Conservation (phyloP, 2,797 vertebrate species). For the Okamejei kenojei region DNA sequence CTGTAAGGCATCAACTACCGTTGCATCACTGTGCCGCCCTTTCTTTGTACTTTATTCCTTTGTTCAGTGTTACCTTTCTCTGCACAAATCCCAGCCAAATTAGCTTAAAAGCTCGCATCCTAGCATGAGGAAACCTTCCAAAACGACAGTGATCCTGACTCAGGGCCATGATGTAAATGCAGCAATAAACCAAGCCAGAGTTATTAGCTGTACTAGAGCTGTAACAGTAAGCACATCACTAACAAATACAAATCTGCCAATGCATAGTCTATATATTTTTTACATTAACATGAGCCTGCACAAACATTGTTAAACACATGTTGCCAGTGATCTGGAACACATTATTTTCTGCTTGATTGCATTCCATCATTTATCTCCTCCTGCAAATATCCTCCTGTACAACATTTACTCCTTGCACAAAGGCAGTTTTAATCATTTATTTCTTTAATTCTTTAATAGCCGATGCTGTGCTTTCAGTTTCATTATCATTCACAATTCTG, state of each 20-base stretch:
- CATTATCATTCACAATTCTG: background rate
- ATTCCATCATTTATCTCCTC: background rate
- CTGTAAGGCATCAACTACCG: too few species aligned
- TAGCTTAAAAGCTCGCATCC: too few species aligned
- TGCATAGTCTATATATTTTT: background rate
- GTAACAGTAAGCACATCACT: background rate
- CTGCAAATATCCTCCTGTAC: background rate
- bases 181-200: background rate
- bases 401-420: background rate
- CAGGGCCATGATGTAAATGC: background rate
- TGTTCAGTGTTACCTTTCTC: too few species aligned
- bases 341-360: conserved; percentile 10
- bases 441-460: background rate
- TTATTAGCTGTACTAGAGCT: background rate
- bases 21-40: too few species aligned
- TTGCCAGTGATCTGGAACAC: background rate
- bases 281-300: background rate
- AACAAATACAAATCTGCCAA: background rate
- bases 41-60: too few species aligned
- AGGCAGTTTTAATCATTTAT: conserved; percentile 8
- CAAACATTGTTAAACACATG: background rate
- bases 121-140: too few species aligned
- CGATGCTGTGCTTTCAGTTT: background rate
- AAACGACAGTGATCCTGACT: too few species aligned
- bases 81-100: too few species aligned